Percentiles rank a stretch among this genome's conserved stretches.
Conservation (phyloP, 2,113 vertebrate genomes). For the Perca fluviatilis region DNA sequence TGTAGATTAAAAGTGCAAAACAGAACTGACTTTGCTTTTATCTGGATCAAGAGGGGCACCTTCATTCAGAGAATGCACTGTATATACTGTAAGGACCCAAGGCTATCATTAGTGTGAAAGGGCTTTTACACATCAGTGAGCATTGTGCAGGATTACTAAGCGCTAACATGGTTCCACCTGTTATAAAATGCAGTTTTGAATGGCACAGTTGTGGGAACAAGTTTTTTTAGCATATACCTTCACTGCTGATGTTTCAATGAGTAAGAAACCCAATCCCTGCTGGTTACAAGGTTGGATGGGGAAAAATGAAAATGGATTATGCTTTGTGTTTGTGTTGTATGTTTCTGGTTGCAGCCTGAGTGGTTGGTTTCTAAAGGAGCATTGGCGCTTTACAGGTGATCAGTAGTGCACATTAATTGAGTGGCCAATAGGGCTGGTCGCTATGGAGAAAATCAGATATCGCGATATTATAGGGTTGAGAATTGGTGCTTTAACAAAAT, state of each 20-base stretch:
- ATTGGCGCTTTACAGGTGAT: background rate
- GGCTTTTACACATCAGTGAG: conserved; percentile 25
- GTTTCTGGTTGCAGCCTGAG: background rate
- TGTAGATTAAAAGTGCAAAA: background rate
- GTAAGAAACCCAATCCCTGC: background rate
- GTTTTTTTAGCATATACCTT: background rate
- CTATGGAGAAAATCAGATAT: no score
- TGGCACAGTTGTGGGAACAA: background rate
- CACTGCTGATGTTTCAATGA: background rate
- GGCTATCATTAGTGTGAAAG: conserved; percentile 19
- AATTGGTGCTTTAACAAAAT: no score
- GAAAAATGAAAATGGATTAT: background rate
- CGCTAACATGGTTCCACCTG: background rate
- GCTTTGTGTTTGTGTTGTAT: background rate
- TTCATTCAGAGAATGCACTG: conserved; percentile 44
- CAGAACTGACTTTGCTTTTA: background rate
- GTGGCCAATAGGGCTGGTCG: background rate
- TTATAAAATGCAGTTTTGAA: background rate
- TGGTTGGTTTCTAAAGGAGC: background rate
- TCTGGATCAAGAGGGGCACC: background rate
- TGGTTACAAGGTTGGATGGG: background rate
- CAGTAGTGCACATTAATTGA: background rate
- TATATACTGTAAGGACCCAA: background rate
- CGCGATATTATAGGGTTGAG: no score
- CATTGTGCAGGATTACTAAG: conserved; percentile 16